Conservation (phyloP, 2,888 invertebrate genomes). For the Aspidiotus rigidus region DNA sequence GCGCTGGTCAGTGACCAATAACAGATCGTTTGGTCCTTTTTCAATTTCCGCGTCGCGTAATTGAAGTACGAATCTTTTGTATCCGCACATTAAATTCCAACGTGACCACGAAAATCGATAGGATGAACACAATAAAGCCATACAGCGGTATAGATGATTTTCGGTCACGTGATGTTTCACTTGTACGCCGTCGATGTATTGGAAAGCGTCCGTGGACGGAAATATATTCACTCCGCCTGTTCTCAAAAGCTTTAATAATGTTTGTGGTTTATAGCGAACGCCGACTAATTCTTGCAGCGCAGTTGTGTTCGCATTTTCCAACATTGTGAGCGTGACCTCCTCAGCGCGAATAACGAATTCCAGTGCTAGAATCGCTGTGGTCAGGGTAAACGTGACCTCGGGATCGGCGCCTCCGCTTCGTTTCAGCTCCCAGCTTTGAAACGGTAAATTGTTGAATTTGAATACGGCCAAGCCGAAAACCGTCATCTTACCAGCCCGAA, state of each 20-base stretch:
- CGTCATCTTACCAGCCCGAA: conserved; percentile 62
- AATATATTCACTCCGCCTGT: conserved; percentile 71
- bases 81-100: conserved; percentile 56
- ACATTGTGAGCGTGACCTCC: conserved; percentile 44
- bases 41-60: conserved; percentile 48
- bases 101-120: conserved; percentile 75
- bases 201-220: conserved; percentile 66
- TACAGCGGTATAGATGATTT: conserved; percentile 65
- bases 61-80: conserved; percentile 57
- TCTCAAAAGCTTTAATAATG: conserved; percentile 51
- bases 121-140: conserved; percentile 61
- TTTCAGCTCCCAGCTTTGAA: conserved; percentile 74
- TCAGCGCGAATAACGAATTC: conserved; percentile 44
- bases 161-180: conserved; percentile 59
- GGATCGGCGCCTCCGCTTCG: conserved; percentile 52
- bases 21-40: conserved; percentile 40
- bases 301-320: conserved; percentile 56
- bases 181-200: conserved; percentile 55
- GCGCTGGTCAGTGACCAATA: conserved; percentile 59
- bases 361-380: conserved; percentile 50
- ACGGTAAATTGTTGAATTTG: conserved; percentile 70
- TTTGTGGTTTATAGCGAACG: conserved; percentile 52
- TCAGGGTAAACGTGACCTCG: conserved; percentile 38
- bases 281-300: conserved; percentile 54
- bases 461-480: conserved; percentile 64